These are phyloP conservation scores for Drosophila mimetica DNA, from an alignment of 2,888 invertebrate genomes.

Conservation along the genomic window DNA sequence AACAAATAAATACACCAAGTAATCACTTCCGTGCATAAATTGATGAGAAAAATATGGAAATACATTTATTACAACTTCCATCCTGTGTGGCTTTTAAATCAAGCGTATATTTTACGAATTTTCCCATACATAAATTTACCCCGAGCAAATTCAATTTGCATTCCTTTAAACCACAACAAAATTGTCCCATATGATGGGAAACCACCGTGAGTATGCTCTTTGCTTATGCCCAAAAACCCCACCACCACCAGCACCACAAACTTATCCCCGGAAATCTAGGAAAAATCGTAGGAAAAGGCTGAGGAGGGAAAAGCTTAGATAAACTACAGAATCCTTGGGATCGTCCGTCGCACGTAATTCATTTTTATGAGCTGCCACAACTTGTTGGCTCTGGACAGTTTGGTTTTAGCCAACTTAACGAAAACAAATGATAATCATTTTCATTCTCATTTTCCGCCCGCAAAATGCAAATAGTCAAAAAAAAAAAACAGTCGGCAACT, in stretches of 20 bases:
- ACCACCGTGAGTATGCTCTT: not conserved
- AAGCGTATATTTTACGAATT: constrained; percentile 4
- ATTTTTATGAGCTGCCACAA: constrained; percentile 71
- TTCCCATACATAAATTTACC: constrained; percentile 25
- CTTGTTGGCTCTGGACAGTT: constrained; percentile 47
- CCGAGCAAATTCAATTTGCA: constrained; percentile 25
- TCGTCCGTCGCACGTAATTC: constrained; percentile 56
- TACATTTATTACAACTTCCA: not conserved
- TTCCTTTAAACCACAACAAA: constrained; percentile 15
- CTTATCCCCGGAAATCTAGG: constrained; percentile 9
- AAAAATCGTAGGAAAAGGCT: not conserved
- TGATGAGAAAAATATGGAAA: constrained; percentile 8
- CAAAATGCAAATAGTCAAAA: constrained; percentile 50
- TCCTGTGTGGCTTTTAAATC: constrained; percentile 12
- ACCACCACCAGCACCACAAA: not conserved
- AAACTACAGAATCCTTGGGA: constrained; percentile 28
- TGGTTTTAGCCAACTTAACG: constrained; percentile 57
- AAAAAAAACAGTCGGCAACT: constrained; percentile 15
- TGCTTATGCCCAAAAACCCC: not conserved
- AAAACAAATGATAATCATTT: constrained; percentile 74
- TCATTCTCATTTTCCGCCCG: constrained; percentile 34
- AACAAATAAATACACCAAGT: not conserved
- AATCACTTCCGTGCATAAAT: not conserved
- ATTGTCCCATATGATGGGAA: constrained; percentile 1
- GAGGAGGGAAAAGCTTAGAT: constrained; percentile 3